phyloP scores from a whole-genome alignment of 2,888 invertebrate genomes.

The Tyria jacobaeae region DNA sequence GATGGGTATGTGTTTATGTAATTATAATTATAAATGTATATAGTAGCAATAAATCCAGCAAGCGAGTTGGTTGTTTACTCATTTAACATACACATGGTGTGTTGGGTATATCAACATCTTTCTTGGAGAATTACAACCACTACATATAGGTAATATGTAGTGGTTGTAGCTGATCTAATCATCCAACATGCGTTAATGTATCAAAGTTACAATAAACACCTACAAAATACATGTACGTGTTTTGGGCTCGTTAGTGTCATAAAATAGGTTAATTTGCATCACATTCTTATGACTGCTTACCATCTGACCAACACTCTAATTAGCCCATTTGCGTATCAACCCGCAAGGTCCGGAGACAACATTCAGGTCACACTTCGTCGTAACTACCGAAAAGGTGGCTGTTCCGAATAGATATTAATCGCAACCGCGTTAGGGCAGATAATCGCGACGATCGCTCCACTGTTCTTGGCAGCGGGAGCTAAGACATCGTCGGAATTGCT shows the following conservation, averaged over 20 bases:
- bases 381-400: conserved; percentile 21
- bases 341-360: conserved; percentile 47
- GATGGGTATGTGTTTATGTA: no score
- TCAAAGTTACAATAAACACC: neutral
- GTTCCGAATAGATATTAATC: conserved; percentile 37
- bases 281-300: conserved; percentile 65
- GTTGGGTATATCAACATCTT: no score
- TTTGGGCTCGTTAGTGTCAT: neutral
- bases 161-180: no score
- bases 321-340: conserved; percentile 79
- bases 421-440: conserved; percentile 41
- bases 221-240: neutral
- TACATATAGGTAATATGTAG: no score
- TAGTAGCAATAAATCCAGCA: no score
- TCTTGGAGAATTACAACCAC: no score
- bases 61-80: no score
- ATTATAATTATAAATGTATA: no score
- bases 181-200: neutral
- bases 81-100: no score
- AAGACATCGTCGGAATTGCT: conserved; percentile 73
- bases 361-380: conserved; percentile 19
- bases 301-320: conserved; percentile 73
- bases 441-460: conserved; percentile 34
- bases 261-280: conserved; percentile 61
- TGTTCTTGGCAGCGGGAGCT: conserved; percentile 59